Evolutionary conservation across 2,797 vertebrate species (phyloP).

Genomic region (Numenius phaeopus): DNA sequence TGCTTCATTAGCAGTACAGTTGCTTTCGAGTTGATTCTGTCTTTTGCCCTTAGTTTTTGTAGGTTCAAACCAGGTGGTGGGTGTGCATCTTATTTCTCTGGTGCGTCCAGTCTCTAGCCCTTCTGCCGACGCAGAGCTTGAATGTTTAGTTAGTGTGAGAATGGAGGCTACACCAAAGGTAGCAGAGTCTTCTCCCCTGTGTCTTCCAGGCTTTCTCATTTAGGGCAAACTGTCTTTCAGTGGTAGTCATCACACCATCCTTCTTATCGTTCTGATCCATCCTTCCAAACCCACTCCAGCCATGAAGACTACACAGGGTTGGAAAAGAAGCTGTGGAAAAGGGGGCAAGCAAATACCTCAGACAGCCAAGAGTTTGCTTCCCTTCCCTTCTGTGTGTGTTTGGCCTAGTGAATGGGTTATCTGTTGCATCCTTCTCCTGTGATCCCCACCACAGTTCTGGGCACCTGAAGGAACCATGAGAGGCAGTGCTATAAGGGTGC

Average conservation of each 20-base stretch:
- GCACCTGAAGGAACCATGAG: neutral
- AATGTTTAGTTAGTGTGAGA: neutral
- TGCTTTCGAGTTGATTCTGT: neutral
- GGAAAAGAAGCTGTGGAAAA: neutral
- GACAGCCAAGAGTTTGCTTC: neutral
- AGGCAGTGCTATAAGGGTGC: neutral
- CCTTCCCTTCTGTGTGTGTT: neutral
- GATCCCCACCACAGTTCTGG: accelerated
- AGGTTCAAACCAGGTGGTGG: neutral
- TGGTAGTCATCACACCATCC: neutral
- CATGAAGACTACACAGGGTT: neutral
- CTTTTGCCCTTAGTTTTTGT: neutral
- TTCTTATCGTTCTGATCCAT: neutral
- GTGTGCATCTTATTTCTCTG: neutral
- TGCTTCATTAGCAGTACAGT: neutral
- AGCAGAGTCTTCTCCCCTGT: neutral
- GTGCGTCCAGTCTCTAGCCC: neutral
- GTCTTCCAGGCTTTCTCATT: neutral
- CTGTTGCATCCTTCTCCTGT: neutral
- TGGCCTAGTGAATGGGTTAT: neutral
- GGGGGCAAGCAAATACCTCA: neutral
- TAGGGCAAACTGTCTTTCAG: neutral
- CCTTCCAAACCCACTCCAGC: neutral
- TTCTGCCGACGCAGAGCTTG: neutral
- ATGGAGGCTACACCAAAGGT: neutral